These are phyloP conservation scores for Caenorhabditis panamensis DNA, from an alignment of 2,888 invertebrate species.

Conservation along the genomic window DNA sequence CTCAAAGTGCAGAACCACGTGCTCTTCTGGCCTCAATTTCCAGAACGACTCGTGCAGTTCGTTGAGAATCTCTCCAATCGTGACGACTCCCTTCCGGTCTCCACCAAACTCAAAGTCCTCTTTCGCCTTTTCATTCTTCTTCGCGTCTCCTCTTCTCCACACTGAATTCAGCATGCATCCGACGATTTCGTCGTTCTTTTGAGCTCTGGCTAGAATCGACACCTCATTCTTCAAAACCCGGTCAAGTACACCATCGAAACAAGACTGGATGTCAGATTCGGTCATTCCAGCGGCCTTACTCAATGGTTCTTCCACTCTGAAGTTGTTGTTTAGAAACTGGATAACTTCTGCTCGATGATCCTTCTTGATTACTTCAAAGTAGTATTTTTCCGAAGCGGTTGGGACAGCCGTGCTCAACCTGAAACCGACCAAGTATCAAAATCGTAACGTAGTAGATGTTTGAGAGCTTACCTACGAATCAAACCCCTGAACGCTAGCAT, in stretches of 20 bases:
- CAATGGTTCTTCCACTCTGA: constrained; percentile 41
- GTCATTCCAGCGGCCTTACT: constrained; percentile 47
- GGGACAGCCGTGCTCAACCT: constrained; percentile 30
- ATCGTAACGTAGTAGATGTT: background rate
- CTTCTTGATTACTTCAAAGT: constrained; percentile 30
- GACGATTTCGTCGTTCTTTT: constrained; percentile 21
- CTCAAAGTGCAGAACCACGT: constrained; percentile 37
- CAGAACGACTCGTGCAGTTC: constrained; percentile 42
- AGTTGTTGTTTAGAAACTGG: constrained; percentile 39
- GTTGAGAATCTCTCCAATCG: constrained; percentile 44
- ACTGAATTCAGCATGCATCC: constrained; percentile 53
- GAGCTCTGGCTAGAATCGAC: constrained; percentile 33
- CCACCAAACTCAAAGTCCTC: constrained; percentile 47
- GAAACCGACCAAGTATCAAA: background rate
- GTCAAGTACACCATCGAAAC: constrained; percentile 29
- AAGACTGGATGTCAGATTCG: constrained; percentile 20
- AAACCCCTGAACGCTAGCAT: constrained; percentile 16
- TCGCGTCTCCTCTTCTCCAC: constrained; percentile 32
- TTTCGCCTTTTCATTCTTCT: constrained; percentile 26
- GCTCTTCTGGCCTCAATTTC: constrained; percentile 19
- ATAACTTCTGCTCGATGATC: constrained; percentile 17
- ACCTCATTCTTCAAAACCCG: constrained; percentile 36
- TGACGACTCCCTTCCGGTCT: constrained; percentile 21
- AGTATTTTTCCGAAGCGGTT: constrained; percentile 19
- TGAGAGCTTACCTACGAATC: constrained; percentile 8